Conservation (phyloP, 2,888 invertebrate genomes). For the Euspilapteryx auroguttella region DNA sequence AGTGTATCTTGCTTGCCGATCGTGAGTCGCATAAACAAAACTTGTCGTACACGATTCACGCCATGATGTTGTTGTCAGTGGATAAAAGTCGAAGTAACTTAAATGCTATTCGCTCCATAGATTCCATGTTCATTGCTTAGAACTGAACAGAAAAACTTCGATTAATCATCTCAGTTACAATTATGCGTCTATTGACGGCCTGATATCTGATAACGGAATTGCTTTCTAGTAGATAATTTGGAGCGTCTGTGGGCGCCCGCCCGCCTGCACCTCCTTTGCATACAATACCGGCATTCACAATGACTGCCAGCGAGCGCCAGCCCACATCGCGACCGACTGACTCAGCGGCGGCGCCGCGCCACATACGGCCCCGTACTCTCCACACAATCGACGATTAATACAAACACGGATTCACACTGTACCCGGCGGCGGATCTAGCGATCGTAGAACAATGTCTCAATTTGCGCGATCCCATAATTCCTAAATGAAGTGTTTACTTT, state of each 20-base stretch:
- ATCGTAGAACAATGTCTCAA: conserved; percentile 25
- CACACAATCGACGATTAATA: conserved; percentile 46
- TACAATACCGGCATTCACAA: conserved; percentile 27
- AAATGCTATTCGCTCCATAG: no score
- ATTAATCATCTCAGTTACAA: no score
- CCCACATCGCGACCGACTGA: conserved; percentile 52
- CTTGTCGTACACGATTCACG: no score
- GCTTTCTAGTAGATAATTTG: conserved; percentile 29
- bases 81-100: no score
- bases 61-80: no score
- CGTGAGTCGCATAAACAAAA: conserved; percentile 6
- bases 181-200: no score
- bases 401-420: conserved; percentile 17
- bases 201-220: conserved; percentile 11
- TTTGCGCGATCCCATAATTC: no score
- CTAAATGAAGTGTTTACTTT: no score
- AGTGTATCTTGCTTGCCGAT: conserved; percentile 31
- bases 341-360: conserved; percentile 33
- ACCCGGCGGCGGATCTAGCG: conserved; percentile 2
- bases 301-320: conserved; percentile 17
- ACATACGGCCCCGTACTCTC: conserved; percentile 41
- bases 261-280: conserved; percentile 51
- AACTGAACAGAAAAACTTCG: no score
- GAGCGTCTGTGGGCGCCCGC: conserved; percentile 34
- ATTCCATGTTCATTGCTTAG: no score